These are phyloP conservation scores for Phymanthus crucifer DNA, from an alignment of 92 coral and sea anemone genomes.

Conservation along the genomic window DNA sequence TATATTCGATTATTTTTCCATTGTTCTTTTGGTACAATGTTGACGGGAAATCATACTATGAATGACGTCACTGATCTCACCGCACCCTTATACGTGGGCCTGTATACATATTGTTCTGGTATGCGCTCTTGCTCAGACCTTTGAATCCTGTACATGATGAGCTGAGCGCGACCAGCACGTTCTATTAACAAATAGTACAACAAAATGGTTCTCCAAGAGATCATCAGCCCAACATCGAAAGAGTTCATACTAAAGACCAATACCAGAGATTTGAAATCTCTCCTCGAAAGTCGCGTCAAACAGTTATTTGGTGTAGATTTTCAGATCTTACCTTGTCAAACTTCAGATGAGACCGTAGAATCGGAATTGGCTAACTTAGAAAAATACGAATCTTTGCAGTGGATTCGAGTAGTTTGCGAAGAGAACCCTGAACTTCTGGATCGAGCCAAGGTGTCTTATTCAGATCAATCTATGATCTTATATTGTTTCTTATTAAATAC, in stretches of 20 bases:
- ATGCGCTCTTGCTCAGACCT: slow-evolving; percentile 11
- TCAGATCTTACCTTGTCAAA: neutral
- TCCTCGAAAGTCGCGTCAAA: slow-evolving; percentile 43
- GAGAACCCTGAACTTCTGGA: slow-evolving; percentile 22
- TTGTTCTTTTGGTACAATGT: slow-evolving; percentile 25
- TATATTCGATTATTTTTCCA: neutral
- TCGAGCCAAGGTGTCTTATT: slow-evolving; percentile 41
- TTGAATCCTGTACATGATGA: slow-evolving; percentile 11
- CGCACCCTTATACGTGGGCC: slow-evolving; percentile 35
- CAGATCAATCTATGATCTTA: neutral
- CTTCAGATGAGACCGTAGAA: neutral
- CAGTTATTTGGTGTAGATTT: slow-evolving; percentile 50
- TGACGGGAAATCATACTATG: slow-evolving; percentile 38
- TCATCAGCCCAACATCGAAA: slow-evolving; percentile 7
- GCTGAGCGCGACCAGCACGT: slow-evolving; percentile 4
- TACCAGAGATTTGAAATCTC: slow-evolving; percentile 24
- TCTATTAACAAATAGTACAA: slow-evolving; percentile 21
- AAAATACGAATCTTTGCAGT: slow-evolving; percentile 15
- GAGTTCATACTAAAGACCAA: slow-evolving; percentile 30
- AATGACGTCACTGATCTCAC: slow-evolving; percentile 30
- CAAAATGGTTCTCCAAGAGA: slow-evolving; percentile 33
- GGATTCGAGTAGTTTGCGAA: slow-evolving; percentile 29
- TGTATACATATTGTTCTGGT: slow-evolving; percentile 8
- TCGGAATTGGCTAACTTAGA: neutral
- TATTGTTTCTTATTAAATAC: neutral